phyloP scores from a whole-genome alignment of 2,888 invertebrate genomes.

The Idaea biselata region DNA sequence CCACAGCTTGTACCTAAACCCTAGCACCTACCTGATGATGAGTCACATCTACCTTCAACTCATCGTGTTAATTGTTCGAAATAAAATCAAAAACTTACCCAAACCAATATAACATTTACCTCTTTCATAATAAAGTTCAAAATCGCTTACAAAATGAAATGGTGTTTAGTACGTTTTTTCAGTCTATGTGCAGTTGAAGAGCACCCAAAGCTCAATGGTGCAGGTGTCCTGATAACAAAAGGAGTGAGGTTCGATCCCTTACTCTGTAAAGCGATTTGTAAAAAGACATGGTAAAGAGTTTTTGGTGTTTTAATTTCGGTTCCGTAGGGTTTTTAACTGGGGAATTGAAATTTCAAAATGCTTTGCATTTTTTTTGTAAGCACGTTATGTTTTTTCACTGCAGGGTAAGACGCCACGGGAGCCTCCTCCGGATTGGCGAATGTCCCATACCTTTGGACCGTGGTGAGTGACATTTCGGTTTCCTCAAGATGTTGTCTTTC shows the following conservation, averaged over 20 bases:
- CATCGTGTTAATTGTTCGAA: constrained; percentile 49
- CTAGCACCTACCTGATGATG: constrained; percentile 26
- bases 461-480: too few relatives aligned
- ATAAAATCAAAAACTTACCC: constrained; percentile 37
- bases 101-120: constrained; percentile 20
- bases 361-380: too few relatives aligned
- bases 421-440: too few relatives aligned
- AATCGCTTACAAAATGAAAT: constrained; percentile 3
- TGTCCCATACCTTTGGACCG: too few relatives aligned
- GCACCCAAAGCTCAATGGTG: constrained; percentile 71
- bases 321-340: constrained; percentile 24
- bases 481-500: too few relatives aligned
- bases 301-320: constrained; percentile 25
- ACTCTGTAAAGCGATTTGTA: constrained; percentile 59
- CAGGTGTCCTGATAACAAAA: constrained; percentile 75
- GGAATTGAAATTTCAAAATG: background rate
- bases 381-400: too few relatives aligned
- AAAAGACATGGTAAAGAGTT: constrained; percentile 29
- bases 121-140: background rate
- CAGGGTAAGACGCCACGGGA: too few relatives aligned
- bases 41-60: constrained; percentile 38
- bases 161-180: constrained; percentile 36
- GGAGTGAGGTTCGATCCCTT: constrained; percentile 67
- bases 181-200: constrained; percentile 57
- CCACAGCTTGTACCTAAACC: background rate